Base-by-base conservation (phyloP, 1,140 invertebrate species). In the Drepana arcuata region DNA sequence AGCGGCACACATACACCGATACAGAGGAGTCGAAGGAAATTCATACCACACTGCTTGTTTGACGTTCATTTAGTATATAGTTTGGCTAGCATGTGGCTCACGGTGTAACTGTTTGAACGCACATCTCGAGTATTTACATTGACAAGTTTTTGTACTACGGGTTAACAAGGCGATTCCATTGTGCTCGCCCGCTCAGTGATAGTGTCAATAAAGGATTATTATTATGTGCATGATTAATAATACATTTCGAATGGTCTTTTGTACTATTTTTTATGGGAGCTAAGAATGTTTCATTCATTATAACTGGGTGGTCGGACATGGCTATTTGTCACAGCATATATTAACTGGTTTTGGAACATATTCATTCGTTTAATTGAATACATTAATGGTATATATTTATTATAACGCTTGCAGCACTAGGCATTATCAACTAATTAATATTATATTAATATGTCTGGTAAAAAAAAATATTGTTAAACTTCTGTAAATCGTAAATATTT, bases 141-240 rank as follows among this genome's bases (percentile, higher is more conserved):
- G 65, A 77, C 75, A 70, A 57, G 63, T 78, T 78, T 80, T 80
- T 73, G 59, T 68, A 44, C 36, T 50, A 53, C 58, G 47, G n/a
- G 52, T 61, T 75, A 78, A 78, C 75, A 72, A 80, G 58, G 45
- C 62, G 48, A 60, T 53, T 51, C 50, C 58, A 79, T 74, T 72
- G 74, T 77, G 48, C 55, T 51, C 41, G 41, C 23, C 37, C 51
- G 57, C 50, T 60, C 70, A 68, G 71, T 73, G 67, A 65, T 75
- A 72, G 47, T 67, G 69, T 75, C 65, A 75, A 78, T 70, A 72
- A 27, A 54, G 29, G 51, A 71, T 77, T 63, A 67, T 77, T 63
- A 67, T 75, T 66, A 66, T 54, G 43, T 48, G 43, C 45, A 48
- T 64, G 65, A 72, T 72, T 65, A 58, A 71, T 68, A 67, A 41